A percentile compares a stretch with the other conserved stretches of the same genome.
phyloP scores from a whole-genome alignment of 2,888 invertebrate species.

The Acanthosepion pharaonis region DNA sequence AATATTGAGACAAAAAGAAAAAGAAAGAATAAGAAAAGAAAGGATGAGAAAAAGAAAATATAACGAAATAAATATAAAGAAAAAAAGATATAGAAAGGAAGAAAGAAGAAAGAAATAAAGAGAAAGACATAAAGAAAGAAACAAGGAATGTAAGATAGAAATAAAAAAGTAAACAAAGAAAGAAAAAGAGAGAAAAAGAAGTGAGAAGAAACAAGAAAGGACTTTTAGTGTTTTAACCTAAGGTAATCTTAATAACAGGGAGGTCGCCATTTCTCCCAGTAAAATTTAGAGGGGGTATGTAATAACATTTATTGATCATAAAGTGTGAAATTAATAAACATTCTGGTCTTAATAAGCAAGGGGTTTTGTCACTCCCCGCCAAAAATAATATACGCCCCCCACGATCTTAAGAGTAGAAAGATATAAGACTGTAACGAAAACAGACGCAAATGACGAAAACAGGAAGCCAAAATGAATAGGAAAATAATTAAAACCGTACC shows the following conservation, averaged over 20 bases:
- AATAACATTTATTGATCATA: too few species aligned
- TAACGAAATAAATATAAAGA: accelerated
- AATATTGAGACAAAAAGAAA: background rate
- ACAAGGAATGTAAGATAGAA: background rate
- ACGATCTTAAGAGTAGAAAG: too few species aligned
- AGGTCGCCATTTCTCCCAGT: too few species aligned
- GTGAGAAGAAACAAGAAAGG: background rate
- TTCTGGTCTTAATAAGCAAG: too few species aligned
- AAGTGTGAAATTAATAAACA: too few species aligned
- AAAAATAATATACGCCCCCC: too few species aligned
- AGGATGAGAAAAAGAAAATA: background rate
- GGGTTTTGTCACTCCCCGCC: too few species aligned
- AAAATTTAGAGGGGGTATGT: too few species aligned
- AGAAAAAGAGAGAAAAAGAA: background rate
- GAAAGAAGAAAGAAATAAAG: background rate
- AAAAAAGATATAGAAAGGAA: background rate
- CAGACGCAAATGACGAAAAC: background rate
- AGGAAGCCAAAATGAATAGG: background rate
- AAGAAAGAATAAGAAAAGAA: background rate
- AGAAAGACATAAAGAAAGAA: background rate
- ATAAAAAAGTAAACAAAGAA: background rate
- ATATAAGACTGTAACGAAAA: background rate
- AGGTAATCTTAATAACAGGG: too few species aligned
- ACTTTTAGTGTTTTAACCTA: background rate
- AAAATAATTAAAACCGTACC: background rate